phyloP scores from a whole-genome alignment of 2,797 vertebrate genomes.

The Garrulus glandarius region DNA sequence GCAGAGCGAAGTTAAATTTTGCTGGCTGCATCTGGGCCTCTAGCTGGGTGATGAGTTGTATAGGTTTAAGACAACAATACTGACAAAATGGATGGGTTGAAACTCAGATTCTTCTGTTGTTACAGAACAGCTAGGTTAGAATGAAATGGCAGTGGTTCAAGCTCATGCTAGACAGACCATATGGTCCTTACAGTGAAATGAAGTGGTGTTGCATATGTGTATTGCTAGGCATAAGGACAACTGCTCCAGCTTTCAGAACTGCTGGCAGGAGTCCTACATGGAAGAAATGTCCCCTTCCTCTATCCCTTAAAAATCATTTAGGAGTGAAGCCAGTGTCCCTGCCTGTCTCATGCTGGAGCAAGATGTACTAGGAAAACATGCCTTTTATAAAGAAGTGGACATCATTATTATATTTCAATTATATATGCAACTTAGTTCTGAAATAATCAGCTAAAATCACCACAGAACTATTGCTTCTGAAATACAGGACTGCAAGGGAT shows the following conservation, averaged over 20 bases:
- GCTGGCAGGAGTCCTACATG: not conserved
- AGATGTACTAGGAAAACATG: not conserved
- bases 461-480: not conserved
- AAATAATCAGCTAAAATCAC: not conserved
- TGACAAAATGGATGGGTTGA: not conserved
- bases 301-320: not conserved
- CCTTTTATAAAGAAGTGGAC: not conserved
- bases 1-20: not conserved
- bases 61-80: not conserved
- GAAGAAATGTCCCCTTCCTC: not conserved
- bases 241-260: not conserved
- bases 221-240: not conserved
- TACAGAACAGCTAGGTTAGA: not conserved
- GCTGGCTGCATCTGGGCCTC: not conserved
- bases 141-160: conserved; percentile 30
- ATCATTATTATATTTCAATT: not conserved
- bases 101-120: not conserved
- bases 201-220: not conserved
- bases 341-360: not conserved
- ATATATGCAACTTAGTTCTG: not conserved
- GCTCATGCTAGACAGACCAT: not conserved
- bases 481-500: not conserved
- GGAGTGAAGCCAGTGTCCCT: not conserved
- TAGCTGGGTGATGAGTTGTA: not conserved
- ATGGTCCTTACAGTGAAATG: not conserved